Percentiles rank a stretch among this genome's conserved stretches.
Conservation (phyloP, 2,888 invertebrate genomes). For the Lypha dubia region DNA sequence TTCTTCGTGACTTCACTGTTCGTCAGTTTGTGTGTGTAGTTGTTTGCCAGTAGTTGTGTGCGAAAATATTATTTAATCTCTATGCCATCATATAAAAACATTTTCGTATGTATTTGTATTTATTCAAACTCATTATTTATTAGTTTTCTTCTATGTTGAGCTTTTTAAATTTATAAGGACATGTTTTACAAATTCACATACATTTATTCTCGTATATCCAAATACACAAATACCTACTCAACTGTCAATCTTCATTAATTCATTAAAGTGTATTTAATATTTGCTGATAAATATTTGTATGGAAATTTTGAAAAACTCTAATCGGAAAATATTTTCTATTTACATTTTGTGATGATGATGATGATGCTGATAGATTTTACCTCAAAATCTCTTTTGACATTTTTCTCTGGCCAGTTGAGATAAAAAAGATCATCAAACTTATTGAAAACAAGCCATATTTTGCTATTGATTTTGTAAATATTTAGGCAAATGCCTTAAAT, state of each 20-base stretch:
- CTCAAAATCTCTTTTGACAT: not conserved
- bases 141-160: not conserved
- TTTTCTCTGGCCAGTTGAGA: too few species aligned
- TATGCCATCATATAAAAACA: not conserved
- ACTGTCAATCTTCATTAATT: conserved; percentile 58
- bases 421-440: too few species aligned
- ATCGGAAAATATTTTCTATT: not conserved
- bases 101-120: conserved; percentile 31
- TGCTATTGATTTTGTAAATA: conserved; percentile 5
- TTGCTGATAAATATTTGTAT: not conserved
- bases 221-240: not conserved
- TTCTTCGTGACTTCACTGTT: too few species aligned
- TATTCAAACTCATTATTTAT: conserved; percentile 47
- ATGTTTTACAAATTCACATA: not conserved
- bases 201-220: not conserved
- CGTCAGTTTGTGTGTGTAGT: too few species aligned
- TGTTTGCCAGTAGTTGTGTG: too few species aligned
- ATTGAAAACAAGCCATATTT: not conserved
- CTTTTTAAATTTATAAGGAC: not conserved
- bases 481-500: not conserved
- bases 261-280: not conserved
- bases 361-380: not conserved
- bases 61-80: too few species aligned
- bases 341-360: conserved; percentile 11
- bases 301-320: not conserved